A percentile compares a stretch with the other conserved stretches of the same genome.
These are phyloP conservation scores for Cenopis cana DNA, from an alignment of 2,888 invertebrate species.

Conservation along the genomic window DNA sequence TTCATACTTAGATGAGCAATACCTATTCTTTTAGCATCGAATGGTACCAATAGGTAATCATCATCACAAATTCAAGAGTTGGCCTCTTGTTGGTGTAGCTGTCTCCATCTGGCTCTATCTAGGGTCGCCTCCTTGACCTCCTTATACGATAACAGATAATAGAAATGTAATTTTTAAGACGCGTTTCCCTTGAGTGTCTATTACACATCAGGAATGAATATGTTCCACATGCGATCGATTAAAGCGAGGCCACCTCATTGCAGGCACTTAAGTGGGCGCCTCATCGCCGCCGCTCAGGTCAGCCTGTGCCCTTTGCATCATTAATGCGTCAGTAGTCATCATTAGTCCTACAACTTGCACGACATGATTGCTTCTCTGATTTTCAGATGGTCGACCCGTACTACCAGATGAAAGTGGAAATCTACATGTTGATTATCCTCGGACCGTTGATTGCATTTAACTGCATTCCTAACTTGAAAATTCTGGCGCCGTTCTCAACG, in stretches of 20 bases:
- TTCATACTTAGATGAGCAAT: too few relatives aligned
- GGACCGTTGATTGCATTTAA: slow-evolving; percentile 89
- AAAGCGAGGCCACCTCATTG: slow-evolving; percentile 40
- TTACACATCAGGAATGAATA: slow-evolving; percentile 18
- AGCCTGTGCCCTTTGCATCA: slow-evolving; percentile 36
- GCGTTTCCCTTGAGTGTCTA: neutral
- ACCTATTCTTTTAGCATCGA: too few relatives aligned
- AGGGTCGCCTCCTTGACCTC: too few relatives aligned
- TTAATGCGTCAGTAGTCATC: slow-evolving; percentile 40
- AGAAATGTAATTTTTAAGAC: too few relatives aligned
- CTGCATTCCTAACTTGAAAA: slow-evolving; percentile 90
- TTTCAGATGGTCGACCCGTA: slow-evolving; percentile 80
- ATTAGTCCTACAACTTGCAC: slow-evolving; percentile 5
- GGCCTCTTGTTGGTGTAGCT: too few relatives aligned
- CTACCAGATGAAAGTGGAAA: slow-evolving; percentile 75
- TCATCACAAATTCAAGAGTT: too few relatives aligned
- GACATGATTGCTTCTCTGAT: slow-evolving; percentile 40
- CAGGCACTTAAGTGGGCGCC: slow-evolving; percentile 60
- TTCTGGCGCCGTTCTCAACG: slow-evolving; percentile 93
- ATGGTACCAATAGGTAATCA: too few relatives aligned
- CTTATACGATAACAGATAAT: too few relatives aligned
- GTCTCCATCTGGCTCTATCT: too few relatives aligned
- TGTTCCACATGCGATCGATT: slow-evolving; percentile 26
- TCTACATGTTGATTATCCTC: slow-evolving; percentile 88
- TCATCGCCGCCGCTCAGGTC: slow-evolving; percentile 36